Evolutionary conservation across 2,113 vertebrate genomes (phyloP).

Genomic region (Colistium nudipinnis): DNA sequence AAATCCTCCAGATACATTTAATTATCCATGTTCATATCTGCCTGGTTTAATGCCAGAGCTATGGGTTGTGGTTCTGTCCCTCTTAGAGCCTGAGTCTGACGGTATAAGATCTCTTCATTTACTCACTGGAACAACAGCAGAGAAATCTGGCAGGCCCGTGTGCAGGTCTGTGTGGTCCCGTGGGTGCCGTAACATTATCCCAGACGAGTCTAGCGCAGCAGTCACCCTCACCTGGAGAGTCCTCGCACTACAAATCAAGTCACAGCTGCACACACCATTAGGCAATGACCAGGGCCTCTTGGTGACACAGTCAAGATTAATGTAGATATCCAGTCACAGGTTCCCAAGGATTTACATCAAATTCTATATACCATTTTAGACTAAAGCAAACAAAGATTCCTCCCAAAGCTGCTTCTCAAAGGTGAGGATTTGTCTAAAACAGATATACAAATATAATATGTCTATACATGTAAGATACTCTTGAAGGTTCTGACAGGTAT

Average conservation of each 20-base stretch:
- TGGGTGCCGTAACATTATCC: slow-evolving; percentile 49
- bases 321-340: neutral
- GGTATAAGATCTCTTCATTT: slow-evolving; percentile 3
- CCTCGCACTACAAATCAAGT: slow-evolving; percentile 40
- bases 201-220: neutral
- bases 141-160: neutral
- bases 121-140: neutral
- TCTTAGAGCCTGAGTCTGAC: neutral
- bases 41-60: slow-evolving; percentile 1
- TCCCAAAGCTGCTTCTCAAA: neutral
- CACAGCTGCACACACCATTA: slow-evolving; percentile 58
- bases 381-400: neutral
- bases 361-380: neutral
- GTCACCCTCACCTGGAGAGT: slow-evolving; percentile 51
- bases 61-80: neutral
- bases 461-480: neutral
- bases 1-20: no score
- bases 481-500: neutral
- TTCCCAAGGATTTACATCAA: neutral
- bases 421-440: no score
- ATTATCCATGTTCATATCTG: slow-evolving; percentile 24
- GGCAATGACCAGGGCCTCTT: slow-evolving; percentile 6
- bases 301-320: neutral
- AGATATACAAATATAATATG: neutral
- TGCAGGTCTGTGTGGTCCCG: slow-evolving; percentile 34